phyloP scores from a whole-genome alignment of 2,113 vertebrate species.

The Crypturellus undulatus region DNA sequence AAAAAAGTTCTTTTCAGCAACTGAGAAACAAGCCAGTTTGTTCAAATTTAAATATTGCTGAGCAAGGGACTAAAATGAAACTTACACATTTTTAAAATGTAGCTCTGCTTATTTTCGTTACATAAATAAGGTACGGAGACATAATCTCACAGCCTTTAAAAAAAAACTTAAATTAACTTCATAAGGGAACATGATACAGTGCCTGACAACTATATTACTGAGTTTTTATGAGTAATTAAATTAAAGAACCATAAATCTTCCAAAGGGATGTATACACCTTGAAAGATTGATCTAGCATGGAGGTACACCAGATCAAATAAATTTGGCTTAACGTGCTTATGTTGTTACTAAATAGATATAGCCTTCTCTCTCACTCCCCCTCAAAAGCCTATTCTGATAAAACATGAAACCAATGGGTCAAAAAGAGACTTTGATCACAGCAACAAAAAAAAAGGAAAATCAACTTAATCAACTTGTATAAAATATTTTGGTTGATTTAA shows the following conservation, averaged over 20 bases:
- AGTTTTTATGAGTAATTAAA: neutral
- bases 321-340: neutral
- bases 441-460: neutral
- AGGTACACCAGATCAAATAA: neutral
- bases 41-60: neutral
- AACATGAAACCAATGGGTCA: neutral
- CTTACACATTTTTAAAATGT: neutral
- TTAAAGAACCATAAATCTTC: neutral
- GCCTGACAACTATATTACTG: neutral
- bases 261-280: neutral
- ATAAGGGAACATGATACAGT: neutral
- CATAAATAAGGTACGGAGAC: neutral
- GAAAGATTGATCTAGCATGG: neutral
- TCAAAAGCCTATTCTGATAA: neutral
- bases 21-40: neutral
- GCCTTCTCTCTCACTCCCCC: too few relatives aligned
- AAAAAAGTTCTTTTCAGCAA: neutral
- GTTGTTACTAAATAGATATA: neutral
- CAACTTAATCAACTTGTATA: rapidly evolving
- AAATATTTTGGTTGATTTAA: neutral
- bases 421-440: neutral
- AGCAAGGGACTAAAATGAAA: neutral
- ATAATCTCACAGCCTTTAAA: neutral
- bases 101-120: neutral
- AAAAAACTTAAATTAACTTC: neutral